Percentiles rank a stretch among this genome's conserved stretches.
Conservation (phyloP, 2,797 vertebrate species). For the Melanotaenia pygmaea region DNA sequence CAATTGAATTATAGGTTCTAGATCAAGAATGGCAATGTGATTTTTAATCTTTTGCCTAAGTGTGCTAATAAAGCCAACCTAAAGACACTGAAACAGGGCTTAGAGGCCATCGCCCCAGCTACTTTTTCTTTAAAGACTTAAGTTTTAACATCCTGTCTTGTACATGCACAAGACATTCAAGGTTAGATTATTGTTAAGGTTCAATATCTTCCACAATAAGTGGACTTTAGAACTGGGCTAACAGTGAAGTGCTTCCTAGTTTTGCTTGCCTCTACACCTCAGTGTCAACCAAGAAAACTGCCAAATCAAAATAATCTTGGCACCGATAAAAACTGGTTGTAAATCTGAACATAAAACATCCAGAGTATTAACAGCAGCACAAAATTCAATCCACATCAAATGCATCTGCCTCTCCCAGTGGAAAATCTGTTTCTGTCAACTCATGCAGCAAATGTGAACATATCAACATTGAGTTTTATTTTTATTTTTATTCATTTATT, state of each 20-base stretch:
- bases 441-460: slow-evolving; percentile 7
- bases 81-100: neutral
- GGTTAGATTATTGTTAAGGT: slow-evolving; percentile 15
- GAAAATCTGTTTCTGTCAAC: slow-evolving; percentile 15
- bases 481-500: slow-evolving; percentile 13
- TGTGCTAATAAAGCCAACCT: slow-evolving; percentile 8
- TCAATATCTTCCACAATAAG: slow-evolving; percentile 12
- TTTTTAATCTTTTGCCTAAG: slow-evolving; percentile 3
- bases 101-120: neutral
- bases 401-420: neutral
- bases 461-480: slow-evolving; percentile 25
- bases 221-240: slow-evolving; percentile 45
- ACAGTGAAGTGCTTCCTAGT: slow-evolving; percentile 11
- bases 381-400: slow-evolving; percentile 10
- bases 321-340: slow-evolving; percentile 9
- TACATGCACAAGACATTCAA: neutral
- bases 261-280: slow-evolving; percentile 6
- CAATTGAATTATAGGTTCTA: slow-evolving; percentile 30
- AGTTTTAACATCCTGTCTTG: neutral
- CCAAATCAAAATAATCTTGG: slow-evolving; percentile 27
- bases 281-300: slow-evolving; percentile 5
- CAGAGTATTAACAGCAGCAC: neutral
- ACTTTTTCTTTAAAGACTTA: too few relatives aligned
- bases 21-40: slow-evolving; percentile 11
- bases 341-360: slow-evolving; percentile 12